phyloP scores from a whole-genome alignment of 2,797 vertebrate species.

The Sciurus carolinensis region DNA sequence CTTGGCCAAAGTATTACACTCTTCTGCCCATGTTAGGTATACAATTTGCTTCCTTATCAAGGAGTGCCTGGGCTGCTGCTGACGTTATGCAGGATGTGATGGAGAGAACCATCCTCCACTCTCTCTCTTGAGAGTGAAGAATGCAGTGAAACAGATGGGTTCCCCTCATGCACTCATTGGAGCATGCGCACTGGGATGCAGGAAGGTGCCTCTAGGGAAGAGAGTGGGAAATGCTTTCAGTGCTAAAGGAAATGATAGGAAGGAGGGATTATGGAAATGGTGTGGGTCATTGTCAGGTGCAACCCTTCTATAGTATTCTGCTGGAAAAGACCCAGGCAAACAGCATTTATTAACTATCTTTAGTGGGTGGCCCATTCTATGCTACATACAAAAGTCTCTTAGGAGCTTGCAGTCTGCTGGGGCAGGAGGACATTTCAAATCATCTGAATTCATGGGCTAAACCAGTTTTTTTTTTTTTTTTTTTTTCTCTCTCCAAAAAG shows the following conservation, averaged over 20 bases:
- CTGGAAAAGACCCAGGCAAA: not conserved
- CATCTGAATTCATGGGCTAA: not conserved
- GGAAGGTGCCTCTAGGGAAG: not conserved
- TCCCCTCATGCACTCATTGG: not conserved
- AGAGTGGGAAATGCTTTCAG: not conserved
- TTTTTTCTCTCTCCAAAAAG: not conserved
- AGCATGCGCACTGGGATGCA: not conserved
- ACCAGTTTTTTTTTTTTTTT: not conserved
- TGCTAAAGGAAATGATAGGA: not conserved
- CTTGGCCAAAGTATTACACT: not conserved
- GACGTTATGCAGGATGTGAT: not conserved
- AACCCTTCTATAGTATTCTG: not conserved
- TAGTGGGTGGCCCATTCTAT: not conserved
- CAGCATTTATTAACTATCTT: not conserved
- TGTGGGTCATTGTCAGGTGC: not conserved
- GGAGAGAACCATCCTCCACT: not conserved
- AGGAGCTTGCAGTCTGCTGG: not conserved
- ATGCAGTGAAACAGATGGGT: not conserved
- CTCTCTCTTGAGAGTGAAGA: not conserved
- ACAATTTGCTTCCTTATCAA: slow-evolving; percentile 5
- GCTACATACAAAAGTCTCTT: not conserved
- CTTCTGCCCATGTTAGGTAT: not conserved
- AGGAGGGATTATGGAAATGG: not conserved
- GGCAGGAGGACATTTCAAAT: not conserved
- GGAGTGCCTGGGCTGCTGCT: not conserved